Base-by-base conservation (phyloP, 2,113 vertebrate species). In the Cololabis saira region DNA sequence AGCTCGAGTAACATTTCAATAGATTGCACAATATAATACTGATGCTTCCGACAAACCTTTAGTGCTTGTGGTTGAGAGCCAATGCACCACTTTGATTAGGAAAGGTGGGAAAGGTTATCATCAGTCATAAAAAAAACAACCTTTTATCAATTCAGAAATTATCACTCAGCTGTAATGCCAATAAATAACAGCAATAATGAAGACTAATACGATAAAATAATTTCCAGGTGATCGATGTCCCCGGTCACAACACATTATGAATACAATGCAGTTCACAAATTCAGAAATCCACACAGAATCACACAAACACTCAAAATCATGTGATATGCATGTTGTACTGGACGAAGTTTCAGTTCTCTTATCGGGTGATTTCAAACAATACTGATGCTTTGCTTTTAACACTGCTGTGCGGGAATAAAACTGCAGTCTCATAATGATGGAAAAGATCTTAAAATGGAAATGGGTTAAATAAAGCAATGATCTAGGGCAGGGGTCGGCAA, bases 21-120 rank as follows among this genome's bases (percentile, higher is more conserved):
- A 67, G 79, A 91, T 88, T 90, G 85, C 82, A 91, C 88, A 65
- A 83, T 49, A 81, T 89, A 90, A 92, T 88, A 92, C 89, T 92
- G 89, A 88, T 61, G 18, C 42, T 67, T 68, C 55, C 47, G 65
- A 72, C 19, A n/a, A 61, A 76, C 54, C 61, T 57, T 84, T 63
- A 76, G 82, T 83, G 71, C 67, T 56, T 69, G 67, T 50, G 50
- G 57, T 62, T 41, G 58, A 71, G 19, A 78, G 64, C 64, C 71
- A 62, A 67, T 61, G 87, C 62, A 73, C 7, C 5, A 63, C 50
- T 66, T 77, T 59, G 73, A 80, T 86, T 61, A 81, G 47, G 71
- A 47, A 66, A 67, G 7, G 54, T 16, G 49, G 45, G 3, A 16
- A 18, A 16, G 41, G 51, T 51, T 55, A 21, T 78, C 62, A 74